Conservation (phyloP, 2,797 vertebrate genomes). For the Sebastes cheni region DNA sequence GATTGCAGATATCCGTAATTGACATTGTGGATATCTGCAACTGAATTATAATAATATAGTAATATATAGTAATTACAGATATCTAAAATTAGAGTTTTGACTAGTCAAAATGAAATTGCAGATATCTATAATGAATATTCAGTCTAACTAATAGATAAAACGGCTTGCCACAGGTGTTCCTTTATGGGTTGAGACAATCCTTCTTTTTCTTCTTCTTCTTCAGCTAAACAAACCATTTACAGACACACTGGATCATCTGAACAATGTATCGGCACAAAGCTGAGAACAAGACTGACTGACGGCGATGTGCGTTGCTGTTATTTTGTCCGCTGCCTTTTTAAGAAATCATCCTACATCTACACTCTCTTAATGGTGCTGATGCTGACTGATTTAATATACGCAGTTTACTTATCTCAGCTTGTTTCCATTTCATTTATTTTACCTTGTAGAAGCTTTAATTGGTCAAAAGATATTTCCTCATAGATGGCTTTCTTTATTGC, state of each 20-base stretch:
- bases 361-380: background rate
- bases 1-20: no score
- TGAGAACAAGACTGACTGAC: background rate
- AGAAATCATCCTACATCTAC: background rate
- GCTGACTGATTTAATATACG: background rate
- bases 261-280: background rate
- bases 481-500: background rate
- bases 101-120: accelerated
- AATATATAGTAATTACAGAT: no score
- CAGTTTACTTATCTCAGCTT: background rate
- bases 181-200: background rate
- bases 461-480: no score
- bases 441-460: background rate
- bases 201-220: no score
- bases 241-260: background rate
- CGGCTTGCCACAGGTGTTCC: no score
- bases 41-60: no score
- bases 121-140: no score
- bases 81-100: no score
- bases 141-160: no score
- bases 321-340: background rate
- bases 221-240: background rate
- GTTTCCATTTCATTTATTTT: background rate
- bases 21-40: no score
- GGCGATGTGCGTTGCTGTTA: no score